Evolutionary conservation across 2,888 invertebrate genomes (phyloP).

Genomic region (Lochmaea crataegi): DNA sequence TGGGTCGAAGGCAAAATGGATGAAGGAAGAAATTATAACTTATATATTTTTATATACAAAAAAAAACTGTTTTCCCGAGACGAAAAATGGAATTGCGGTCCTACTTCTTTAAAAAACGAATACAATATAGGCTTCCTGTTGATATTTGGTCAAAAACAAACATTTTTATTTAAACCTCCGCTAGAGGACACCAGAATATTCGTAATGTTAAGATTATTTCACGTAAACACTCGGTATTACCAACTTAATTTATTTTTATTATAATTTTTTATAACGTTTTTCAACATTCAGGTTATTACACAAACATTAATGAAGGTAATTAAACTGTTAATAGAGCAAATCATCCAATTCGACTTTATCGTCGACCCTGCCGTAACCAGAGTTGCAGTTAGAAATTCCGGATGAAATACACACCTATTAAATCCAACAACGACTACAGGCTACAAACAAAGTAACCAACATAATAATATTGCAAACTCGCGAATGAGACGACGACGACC

Average conservation of each 20-base stretch:
- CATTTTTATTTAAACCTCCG: too few species aligned
- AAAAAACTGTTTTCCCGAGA: too few species aligned
- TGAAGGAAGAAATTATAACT: slow-evolving; percentile 11
- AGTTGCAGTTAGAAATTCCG: slow-evolving; percentile 1
- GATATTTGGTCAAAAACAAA: too few species aligned
- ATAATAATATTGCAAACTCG: slow-evolving; percentile 16
- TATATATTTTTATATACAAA: slow-evolving; percentile 7
- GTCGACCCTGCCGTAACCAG: background rate
- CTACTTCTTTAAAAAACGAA: too few species aligned
- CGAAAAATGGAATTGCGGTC: too few species aligned
- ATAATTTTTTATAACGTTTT: too few species aligned
- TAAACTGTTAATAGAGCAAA: background rate
- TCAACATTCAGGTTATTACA: background rate
- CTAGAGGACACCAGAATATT: too few species aligned
- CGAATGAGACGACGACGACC: slow-evolving; percentile 15
- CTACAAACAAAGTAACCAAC: slow-evolving; percentile 25
- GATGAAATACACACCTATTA: slow-evolving; percentile 13
- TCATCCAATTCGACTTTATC: background rate
- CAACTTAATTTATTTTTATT: too few species aligned
- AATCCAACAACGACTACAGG: slow-evolving; percentile 8
- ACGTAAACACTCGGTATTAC: too few species aligned
- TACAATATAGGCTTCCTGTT: too few species aligned
- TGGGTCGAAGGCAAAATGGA: slow-evolving; percentile 11
- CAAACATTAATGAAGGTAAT: background rate
- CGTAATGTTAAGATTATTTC: too few species aligned